Evolutionary conservation across 2,888 invertebrate species (phyloP).

Genomic region (Dascillus cervinus): DNA sequence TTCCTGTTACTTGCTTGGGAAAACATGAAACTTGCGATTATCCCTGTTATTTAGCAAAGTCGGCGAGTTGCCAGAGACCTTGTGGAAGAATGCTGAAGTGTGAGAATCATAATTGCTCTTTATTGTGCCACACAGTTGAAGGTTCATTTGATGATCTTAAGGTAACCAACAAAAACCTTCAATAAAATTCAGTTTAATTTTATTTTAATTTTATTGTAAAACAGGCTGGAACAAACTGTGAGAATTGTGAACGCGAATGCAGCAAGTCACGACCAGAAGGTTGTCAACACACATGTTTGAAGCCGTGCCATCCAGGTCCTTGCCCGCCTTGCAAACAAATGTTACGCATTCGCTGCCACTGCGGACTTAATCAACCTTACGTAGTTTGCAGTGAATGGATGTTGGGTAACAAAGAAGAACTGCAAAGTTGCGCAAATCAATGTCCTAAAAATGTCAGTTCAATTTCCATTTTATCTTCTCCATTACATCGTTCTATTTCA

Average conservation of each 20-base stretch:
- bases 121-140: constrained; percentile 63
- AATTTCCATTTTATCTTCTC: constrained; percentile 3
- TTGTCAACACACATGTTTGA: constrained; percentile 68
- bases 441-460: constrained; percentile 70
- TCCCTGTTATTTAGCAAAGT: constrained; percentile 62
- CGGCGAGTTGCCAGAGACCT: constrained; percentile 68
- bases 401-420: constrained; percentile 40
- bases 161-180: constrained; percentile 17
- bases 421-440: constrained; percentile 66
- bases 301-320: constrained; percentile 61
- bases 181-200: constrained; percentile 5
- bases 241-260: constrained; percentile 54
- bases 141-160: constrained; percentile 34
- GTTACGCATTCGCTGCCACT: constrained; percentile 71
- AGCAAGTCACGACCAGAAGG: constrained; percentile 56
- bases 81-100: constrained; percentile 70
- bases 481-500: constrained; percentile 30
- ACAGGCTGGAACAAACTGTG: constrained; percentile 47
- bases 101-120: constrained; percentile 67
- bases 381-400: constrained; percentile 65
- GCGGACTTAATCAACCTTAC: constrained; percentile 68
- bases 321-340: constrained; percentile 70
- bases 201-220: constrained; percentile 6
- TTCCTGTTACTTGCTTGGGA: constrained; percentile 61
- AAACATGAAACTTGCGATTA: constrained; percentile 59